Evolutionary conservation across 2,888 invertebrate species (phyloP).

Genomic region (Buathra laborator): DNA sequence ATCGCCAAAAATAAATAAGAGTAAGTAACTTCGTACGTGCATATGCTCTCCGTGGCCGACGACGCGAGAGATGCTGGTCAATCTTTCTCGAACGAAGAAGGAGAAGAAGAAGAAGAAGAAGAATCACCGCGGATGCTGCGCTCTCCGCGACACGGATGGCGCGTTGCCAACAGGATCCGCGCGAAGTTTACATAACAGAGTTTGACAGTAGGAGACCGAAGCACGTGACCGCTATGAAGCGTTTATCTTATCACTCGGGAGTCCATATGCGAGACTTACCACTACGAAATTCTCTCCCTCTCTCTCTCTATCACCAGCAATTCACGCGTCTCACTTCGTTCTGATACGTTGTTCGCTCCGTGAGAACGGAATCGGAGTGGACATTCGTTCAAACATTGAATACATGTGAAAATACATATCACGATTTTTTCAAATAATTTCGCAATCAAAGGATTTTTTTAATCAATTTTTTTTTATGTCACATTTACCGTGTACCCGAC

Average conservation of each 20-base stretch:
- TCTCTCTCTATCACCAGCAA: neutral
- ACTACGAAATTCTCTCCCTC: neutral
- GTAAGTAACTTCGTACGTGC: neutral
- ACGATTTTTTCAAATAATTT: neutral
- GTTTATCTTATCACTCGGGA: conserved; percentile 65
- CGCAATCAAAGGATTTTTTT: neutral
- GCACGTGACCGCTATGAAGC: conserved; percentile 78
- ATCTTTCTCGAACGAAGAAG: conserved; percentile 16
- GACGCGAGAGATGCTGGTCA: conserved; percentile 19
- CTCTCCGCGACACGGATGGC: conserved; percentile 71
- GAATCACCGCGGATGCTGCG: conserved; percentile 15
- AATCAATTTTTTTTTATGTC: neutral
- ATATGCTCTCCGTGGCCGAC: conserved; percentile 20
- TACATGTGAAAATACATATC: neutral
- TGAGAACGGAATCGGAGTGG: neutral
- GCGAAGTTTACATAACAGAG: conserved; percentile 84
- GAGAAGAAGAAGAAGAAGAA: conserved; percentile 9
- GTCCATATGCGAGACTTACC: neutral
- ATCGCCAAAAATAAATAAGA: conserved; percentile 52
- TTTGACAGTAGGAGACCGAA: conserved; percentile 81
- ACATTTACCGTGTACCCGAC: neutral
- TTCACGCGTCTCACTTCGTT: neutral
- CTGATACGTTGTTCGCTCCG: neutral
- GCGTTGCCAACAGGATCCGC: conserved; percentile 73
- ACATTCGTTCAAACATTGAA: neutral